These are phyloP conservation scores for Tenthredo scrophulariae DNA, from an alignment of 2,888 invertebrate genomes.

Conservation along the genomic window DNA sequence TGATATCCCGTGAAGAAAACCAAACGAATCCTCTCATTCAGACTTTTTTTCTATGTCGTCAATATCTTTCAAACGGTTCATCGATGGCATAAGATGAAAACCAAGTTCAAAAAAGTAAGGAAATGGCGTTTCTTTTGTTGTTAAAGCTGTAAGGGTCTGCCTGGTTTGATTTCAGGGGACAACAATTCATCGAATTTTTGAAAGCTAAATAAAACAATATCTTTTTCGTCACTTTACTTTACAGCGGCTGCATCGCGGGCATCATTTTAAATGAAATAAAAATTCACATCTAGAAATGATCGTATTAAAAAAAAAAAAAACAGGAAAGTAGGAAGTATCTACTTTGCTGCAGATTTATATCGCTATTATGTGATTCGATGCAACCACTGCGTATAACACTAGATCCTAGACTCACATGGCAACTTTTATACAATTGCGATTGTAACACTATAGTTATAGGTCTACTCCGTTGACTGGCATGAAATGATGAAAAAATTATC, in stretches of 20 bases:
- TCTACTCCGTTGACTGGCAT: background rate
- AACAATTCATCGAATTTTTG: background rate
- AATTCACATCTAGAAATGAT: background rate
- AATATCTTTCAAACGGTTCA: background rate
- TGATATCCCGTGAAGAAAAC: background rate
- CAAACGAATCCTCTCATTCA: background rate
- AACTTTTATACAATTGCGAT: background rate
- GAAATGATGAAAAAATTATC: background rate
- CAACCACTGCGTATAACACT: background rate
- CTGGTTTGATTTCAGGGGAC: background rate
- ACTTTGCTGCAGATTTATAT: background rate
- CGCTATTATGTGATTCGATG: background rate
- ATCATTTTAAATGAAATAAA: background rate
- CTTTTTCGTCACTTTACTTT: background rate
- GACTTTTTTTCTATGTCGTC: background rate
- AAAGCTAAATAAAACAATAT: background rate
- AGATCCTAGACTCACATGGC: conserved; percentile 1
- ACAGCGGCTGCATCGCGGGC: background rate
- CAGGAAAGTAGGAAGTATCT: background rate
- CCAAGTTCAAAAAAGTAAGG: background rate
- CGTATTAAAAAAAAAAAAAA: background rate
- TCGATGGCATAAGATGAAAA: background rate
- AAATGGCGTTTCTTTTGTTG: background rate
- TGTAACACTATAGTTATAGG: background rate
- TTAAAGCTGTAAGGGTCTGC: background rate